phyloP scores from a whole-genome alignment of 1,140 invertebrate genomes.

The Apocrypta bakeri region DNA sequence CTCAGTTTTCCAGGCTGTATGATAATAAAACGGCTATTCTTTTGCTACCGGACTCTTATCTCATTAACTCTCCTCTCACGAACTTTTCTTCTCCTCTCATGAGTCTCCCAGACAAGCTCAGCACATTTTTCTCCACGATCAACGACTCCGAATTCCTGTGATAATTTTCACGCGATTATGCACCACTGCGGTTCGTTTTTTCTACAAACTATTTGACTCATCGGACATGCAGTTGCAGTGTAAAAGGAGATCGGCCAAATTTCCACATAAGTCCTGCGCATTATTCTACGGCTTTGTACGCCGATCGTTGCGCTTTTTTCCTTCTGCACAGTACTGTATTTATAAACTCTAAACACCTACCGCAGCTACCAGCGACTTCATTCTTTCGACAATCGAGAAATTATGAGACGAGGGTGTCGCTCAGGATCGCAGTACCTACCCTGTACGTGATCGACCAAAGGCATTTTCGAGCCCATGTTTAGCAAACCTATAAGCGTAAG shows the following conservation, averaged over 20 bases:
- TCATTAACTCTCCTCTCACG: conserved; percentile 13
- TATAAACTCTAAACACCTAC: background rate
- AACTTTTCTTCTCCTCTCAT: too few relatives aligned
- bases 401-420: background rate
- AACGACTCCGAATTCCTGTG: background rate
- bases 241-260: background rate
- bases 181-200: background rate
- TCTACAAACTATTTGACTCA: background rate
- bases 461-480: conserved; percentile 1
- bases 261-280: background rate
- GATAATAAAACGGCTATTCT: too few relatives aligned
- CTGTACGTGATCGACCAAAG: conserved; percentile 41
- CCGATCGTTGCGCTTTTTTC: background rate
- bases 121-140: background rate
- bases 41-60: too few relatives aligned
- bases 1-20: too few relatives aligned
- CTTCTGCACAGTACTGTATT: background rate
- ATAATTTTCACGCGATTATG: conserved; percentile 14
- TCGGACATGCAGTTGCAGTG: background rate
- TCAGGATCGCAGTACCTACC: background rate
- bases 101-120: background rate
- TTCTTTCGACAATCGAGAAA: background rate
- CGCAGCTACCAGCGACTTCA: background rate
- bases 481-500: background rate
- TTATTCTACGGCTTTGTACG: background rate